A percentile compares a stretch with the other conserved stretches of the same genome.
Conservation (phyloP, 2,888 invertebrate genomes). For the Thecophora atra region DNA sequence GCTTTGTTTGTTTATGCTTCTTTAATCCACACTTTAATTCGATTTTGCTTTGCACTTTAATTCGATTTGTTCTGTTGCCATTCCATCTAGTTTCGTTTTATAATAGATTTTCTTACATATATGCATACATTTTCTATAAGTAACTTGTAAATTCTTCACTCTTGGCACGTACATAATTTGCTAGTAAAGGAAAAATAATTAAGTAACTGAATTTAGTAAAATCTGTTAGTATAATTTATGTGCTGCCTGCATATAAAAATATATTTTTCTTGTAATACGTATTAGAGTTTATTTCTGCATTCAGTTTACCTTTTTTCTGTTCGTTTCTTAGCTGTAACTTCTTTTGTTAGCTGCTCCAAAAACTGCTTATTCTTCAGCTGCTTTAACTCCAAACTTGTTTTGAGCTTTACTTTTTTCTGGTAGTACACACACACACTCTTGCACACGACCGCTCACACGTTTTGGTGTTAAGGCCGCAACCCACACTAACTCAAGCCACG, state of each 20-base stretch:
- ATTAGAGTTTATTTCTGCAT: too few relatives aligned
- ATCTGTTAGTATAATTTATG: too few relatives aligned
- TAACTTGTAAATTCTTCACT: too few relatives aligned
- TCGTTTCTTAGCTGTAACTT: slow-evolving; percentile 32
- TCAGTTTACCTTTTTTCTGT: slow-evolving; percentile 4
- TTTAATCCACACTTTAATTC: slow-evolving; percentile 20
- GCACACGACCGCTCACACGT: slow-evolving; percentile 3
- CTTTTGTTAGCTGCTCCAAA: slow-evolving; percentile 20
- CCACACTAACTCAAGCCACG: slow-evolving; percentile 41
- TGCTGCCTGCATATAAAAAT: too few relatives aligned
- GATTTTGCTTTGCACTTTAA: slow-evolving; percentile 16
- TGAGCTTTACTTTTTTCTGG: slow-evolving; percentile 33
- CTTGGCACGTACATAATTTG: too few relatives aligned
- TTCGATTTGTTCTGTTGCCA: background rate
- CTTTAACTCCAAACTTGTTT: slow-evolving; percentile 48
- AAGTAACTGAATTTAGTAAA: too few relatives aligned
- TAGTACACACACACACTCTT: slow-evolving; percentile 17
- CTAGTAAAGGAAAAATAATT: too few relatives aligned
- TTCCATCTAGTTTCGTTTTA: background rate
- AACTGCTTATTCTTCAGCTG: slow-evolving; percentile 31
- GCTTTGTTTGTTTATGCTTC: slow-evolving; percentile 2
- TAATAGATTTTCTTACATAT: too few relatives aligned
- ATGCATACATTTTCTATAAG: too few relatives aligned
- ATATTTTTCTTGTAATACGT: too few relatives aligned
- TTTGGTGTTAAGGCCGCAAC: slow-evolving; percentile 18